Conservation (phyloP, 2,113 vertebrate genomes). For the Mastomys natalensis region DNA sequence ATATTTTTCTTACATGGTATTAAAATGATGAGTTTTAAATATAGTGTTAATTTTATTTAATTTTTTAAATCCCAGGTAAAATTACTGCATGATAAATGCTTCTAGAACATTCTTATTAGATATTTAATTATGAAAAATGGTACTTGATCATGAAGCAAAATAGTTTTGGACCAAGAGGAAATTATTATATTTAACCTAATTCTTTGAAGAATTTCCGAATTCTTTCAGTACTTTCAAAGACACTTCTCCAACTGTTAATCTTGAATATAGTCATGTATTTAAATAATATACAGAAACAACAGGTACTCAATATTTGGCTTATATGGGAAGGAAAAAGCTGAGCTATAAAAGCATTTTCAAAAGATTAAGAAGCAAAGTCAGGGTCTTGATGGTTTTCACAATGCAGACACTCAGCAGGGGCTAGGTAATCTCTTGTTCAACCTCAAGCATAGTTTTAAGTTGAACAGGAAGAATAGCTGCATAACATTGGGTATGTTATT, state of each 20-base stretch:
- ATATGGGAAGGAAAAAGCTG: not conserved
- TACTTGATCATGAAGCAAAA: slow-evolving; percentile 25
- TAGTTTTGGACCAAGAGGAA: slow-evolving; percentile 15
- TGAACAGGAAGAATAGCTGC: not conserved
- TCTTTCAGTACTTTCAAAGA: slow-evolving; percentile 40
- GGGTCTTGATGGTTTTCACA: not conserved
- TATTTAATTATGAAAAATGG: slow-evolving; percentile 55
- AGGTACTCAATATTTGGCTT: slow-evolving; percentile 4
- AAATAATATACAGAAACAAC: not conserved
- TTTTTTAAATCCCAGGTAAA: slow-evolving; percentile 23
- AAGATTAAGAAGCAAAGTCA: not conserved
- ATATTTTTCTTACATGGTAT: not conserved
- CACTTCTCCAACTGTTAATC: slow-evolving; percentile 38
- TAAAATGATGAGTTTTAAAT: slow-evolving; percentile 39
- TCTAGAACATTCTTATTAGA: slow-evolving; percentile 30
- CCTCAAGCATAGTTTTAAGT: not conserved
- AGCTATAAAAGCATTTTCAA: not conserved
- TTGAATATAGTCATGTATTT: slow-evolving; percentile 6
- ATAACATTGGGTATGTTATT: not conserved
- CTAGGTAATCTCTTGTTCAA: not conserved
- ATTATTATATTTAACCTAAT: slow-evolving; percentile 19
- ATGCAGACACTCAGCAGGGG: not conserved
- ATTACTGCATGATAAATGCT: slow-evolving; percentile 16
- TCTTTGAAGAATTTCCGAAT: slow-evolving; percentile 51
- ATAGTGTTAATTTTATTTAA: slow-evolving; percentile 6